Evolutionary conservation across 2,797 vertebrate genomes (phyloP).

Genomic region (Enteromius anoplus): DNA sequence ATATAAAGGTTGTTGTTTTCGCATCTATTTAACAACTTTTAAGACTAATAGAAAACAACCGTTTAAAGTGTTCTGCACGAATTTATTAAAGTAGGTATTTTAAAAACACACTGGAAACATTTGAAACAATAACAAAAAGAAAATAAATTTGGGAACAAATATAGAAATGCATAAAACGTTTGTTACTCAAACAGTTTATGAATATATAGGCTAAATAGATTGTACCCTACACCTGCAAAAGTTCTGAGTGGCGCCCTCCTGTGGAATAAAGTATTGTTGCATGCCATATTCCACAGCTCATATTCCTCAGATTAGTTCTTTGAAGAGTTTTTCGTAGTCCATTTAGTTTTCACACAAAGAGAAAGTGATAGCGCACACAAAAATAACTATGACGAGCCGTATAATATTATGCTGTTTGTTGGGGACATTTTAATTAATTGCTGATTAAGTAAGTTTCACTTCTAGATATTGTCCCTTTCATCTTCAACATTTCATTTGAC

Average conservation of each 20-base stretch:
- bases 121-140: neutral
- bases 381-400: neutral
- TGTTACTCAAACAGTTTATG: neutral
- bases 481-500: slow-evolving; percentile 31
- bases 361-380: neutral
- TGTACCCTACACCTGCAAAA: neutral
- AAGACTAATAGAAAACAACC: neutral
- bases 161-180: neutral
- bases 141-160: neutral
- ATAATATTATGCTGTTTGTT: neutral
- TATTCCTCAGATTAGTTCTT: slow-evolving; percentile 8
- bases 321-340: neutral
- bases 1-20: neutral
- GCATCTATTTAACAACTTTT: neutral
- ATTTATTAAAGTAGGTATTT: neutral
- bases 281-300: neutral
- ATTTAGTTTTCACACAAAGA: neutral
- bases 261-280: slow-evolving; percentile 52
- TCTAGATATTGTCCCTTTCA: slow-evolving; percentile 11
- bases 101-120: neutral
- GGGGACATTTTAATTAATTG: neutral
- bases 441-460: slow-evolving; percentile 46
- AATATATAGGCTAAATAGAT: neutral
- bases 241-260: slow-evolving; percentile 66
- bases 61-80: neutral